Conservation (phyloP, 2,113 vertebrate genomes). For the Alexandromys fortis region DNA sequence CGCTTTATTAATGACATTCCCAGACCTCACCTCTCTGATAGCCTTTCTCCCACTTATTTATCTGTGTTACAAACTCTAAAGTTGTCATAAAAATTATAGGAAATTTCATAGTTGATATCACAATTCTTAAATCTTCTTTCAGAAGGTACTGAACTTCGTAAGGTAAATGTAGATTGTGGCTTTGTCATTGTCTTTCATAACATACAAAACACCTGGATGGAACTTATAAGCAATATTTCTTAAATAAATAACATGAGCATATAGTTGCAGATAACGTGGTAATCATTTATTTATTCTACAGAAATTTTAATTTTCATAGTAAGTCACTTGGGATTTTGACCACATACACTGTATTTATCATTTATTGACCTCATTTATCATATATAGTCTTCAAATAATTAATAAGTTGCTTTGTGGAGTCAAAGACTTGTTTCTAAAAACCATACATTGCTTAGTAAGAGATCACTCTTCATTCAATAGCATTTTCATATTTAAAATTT, state of each 20-base stretch:
- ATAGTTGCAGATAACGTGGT: not conserved
- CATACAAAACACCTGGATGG: not conserved
- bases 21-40: not conserved
- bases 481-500: not conserved
- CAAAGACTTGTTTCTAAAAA: not conserved
- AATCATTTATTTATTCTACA: constrained; percentile 15
- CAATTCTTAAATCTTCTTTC: not conserved
- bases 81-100: not conserved
- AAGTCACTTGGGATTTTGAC: not conserved
- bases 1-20: not conserved
- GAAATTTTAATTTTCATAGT: constrained; percentile 38
- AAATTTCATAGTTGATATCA: not conserved
- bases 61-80: not conserved
- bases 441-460: not conserved
- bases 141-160: not conserved
- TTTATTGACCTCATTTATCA: not conserved
- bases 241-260: not conserved
- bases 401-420: not conserved
- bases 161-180: not conserved
- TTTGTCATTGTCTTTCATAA: not conserved
- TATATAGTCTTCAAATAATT: constrained; percentile 2
- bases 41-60: not conserved
- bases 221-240: not conserved
- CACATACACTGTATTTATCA: not conserved
- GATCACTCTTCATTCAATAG: not conserved